phyloP scores from a whole-genome alignment of 2,113 vertebrate genomes.

The Pygoscelis antarcticus region DNA sequence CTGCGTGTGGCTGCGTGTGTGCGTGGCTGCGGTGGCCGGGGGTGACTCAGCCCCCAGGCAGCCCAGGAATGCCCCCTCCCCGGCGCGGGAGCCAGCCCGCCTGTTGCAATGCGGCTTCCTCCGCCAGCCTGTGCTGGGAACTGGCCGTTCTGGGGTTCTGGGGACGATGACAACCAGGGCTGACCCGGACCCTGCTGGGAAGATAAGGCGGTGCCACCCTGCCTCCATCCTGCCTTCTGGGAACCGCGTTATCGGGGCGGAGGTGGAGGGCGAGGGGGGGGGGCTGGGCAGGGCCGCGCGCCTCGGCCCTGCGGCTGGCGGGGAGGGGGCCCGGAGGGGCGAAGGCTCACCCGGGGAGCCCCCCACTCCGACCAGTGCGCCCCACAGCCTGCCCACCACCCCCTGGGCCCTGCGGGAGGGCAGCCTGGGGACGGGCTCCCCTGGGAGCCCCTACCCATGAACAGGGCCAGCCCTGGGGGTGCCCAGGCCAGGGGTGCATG shows the following conservation, averaged over 20 bases:
- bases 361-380: no score
- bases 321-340: no score
- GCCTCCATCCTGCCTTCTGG: background rate
- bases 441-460: no score
- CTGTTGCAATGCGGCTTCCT: background rate
- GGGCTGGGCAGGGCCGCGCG: background rate
- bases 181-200: constrained; percentile 27
- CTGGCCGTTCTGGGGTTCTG: background rate
- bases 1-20: background rate
- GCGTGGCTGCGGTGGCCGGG: background rate
- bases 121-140: background rate
- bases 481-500: background rate
- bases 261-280: no score
- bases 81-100: background rate
- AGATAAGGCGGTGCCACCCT: background rate
- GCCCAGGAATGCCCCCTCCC: constrained; percentile 37
- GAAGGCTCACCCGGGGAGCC: background rate
- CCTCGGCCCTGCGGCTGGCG: background rate
- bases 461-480: no score
- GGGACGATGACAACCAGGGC: background rate
- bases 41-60: constrained; percentile 49
- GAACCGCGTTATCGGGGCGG: background rate
- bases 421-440: background rate
- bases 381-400: background rate
- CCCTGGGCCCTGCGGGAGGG: no score